Base-by-base conservation (phyloP, 2,888 invertebrate species). In the Autographa pulchrina region DNA sequence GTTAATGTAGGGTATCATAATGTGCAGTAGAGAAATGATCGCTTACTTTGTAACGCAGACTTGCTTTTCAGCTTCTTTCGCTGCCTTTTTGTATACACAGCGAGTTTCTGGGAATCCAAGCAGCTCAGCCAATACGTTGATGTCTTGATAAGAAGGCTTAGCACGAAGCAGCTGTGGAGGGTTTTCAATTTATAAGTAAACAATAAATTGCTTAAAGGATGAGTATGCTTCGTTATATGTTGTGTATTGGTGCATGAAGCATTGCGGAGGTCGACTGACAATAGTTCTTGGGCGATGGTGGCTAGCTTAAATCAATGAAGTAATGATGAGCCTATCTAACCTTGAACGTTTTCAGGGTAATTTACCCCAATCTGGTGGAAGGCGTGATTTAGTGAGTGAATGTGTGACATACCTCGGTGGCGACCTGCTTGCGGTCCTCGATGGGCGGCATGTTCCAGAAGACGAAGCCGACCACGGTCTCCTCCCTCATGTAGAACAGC, bases 391-490 rank as follows among this genome's bases (percentile, higher is more conserved):
- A 35, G 9, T n/a, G n/a, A n/a, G 16, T 16, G 5, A 43, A 16
- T 43, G 16, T 16, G 4, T 38, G 18, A 4, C 13, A 25, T 77
- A 95, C 95, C 92, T 95, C 95, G 0, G 91, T 89, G 62, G 88
- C 93, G 56, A 93, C 94, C 6, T 76, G 87, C 71, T 86, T 85
- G 48, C 95, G 86, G 78, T 95, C 91, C 0, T 92, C 94, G 1
- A 94, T 85, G 9, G 91, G 88, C 2, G 93, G 93, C 78, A 94
- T 86, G 84, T 95, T 95, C 95, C 95, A 95, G 78, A 95, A 94
- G 18, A 91, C 82, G 72, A 95, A 87, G 1, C 95, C 95, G 0
- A 94, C 95, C 3, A 95, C 88, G 0, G 82, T 88, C 82, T 95
- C 94, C 16, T 94, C 92, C 0, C 94, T 91, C 65, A 95, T 68